Base-by-base conservation (phyloP, 2,888 invertebrate species). In the Leucophora obtusa region DNA sequence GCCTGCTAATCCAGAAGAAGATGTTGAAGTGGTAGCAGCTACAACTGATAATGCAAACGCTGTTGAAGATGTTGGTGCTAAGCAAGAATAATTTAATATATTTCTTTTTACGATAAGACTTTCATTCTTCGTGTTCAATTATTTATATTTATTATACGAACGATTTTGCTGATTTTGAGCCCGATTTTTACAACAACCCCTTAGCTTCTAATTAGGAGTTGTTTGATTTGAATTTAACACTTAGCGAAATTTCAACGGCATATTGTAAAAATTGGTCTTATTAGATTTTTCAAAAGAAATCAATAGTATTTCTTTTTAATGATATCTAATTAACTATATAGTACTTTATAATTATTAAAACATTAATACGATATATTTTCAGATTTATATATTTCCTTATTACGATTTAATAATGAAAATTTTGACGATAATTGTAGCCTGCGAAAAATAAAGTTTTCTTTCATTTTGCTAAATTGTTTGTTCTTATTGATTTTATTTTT, bases 51-150 rank as follows among this genome's bases (percentile, higher is more conserved):
- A 10, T 21, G 7, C 2, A 7, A 54, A 18, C 5, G 54, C 10
- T 21, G 24, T 14, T 10, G 43, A 47, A 6, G 6, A 47, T n/a
- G n/a, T n/a, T n/a, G 65, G 11, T 59, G 24, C 38, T 58, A 24
- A 77, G 8, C 28, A 73, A 47, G 6, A 38, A 56, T 81, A 66
- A 69, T 15, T 59, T 33, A 17, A 15, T n/a, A n/a, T n/a, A 18
- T 38, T 24, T 51, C 35, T 53, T 15, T 9, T 15, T 51, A 70
- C 69, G 21, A 77, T 58, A 81, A 81, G 77, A 81, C 81, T 81
- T 81, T 28, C 53, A 66, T 77, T 77, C 50, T 74, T 66, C 69
- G 81, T 81, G 81, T 81, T 81, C 81, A 81, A 77, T 73, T 69
- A 60, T 63, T 71, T 58, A 51, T 70, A 53, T 0, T 56, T 43